Conservation (phyloP, 1,140 invertebrate genomes). For the Kradibia gibbosae region DNA sequence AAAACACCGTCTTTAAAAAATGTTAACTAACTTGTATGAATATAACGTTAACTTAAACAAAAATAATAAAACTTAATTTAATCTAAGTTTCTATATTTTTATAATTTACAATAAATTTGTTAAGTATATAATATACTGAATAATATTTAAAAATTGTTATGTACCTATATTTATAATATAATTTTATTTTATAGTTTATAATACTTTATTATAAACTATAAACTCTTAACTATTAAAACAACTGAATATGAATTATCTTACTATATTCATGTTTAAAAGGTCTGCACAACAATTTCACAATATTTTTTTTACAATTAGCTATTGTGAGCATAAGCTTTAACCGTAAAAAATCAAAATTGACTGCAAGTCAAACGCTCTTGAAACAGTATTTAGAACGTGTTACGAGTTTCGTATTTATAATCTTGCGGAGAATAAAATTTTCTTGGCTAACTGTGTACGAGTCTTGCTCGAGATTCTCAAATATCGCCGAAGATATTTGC, state of each 20-base stretch:
- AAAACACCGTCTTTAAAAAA: no score
- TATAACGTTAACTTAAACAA: no score
- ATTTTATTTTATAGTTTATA: not conserved
- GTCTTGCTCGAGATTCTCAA: conserved; percentile 55
- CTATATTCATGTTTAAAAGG: not conserved
- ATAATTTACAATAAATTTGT: no score
- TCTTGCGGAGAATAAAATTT: conserved; percentile 43
- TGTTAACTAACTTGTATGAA: no score
- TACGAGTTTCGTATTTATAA: conserved; percentile 64
- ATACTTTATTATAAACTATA: not conserved
- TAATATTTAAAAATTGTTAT: no score
- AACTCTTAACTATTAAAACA: not conserved
- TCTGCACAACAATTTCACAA: not conserved
- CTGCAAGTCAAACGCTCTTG: conserved; percentile 51
- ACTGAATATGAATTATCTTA: not conserved
- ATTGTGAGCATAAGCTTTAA: not conserved
- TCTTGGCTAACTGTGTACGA: conserved; percentile 24
- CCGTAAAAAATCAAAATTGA: no score
- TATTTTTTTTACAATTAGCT: not conserved
- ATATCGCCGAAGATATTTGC: conserved; percentile 60
- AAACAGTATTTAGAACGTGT: conserved; percentile 70
- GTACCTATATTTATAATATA: not conserved
- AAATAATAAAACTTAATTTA: no score
- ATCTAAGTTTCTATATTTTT: no score
- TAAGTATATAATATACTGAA: no score